phyloP scores from a whole-genome alignment of 2,888 invertebrate species.

The Stratiomys singularior region DNA sequence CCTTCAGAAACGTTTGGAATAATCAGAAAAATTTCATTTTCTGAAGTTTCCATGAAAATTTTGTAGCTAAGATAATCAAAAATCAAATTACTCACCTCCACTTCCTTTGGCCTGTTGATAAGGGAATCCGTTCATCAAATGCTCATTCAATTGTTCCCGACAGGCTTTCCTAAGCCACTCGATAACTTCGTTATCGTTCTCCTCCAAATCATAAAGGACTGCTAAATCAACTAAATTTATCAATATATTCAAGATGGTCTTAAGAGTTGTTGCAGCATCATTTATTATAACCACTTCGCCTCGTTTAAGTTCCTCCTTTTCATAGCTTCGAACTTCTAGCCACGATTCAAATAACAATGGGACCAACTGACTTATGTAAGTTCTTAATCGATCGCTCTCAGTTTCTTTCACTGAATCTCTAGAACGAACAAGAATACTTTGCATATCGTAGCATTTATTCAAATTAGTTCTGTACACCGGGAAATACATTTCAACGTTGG shows the following conservation, averaged over 20 bases:
- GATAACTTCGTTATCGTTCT: slow-evolving; percentile 64
- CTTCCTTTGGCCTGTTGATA: slow-evolving; percentile 57
- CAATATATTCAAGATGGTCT: slow-evolving; percentile 73
- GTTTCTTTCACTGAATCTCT: slow-evolving; percentile 59
- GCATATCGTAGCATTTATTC: slow-evolving; percentile 8
- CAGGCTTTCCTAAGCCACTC: slow-evolving; percentile 69
- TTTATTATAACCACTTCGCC: slow-evolving; percentile 65
- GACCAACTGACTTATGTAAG: slow-evolving; percentile 75
- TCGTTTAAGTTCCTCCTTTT: slow-evolving; percentile 58
- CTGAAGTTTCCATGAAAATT: no score
- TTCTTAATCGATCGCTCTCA: slow-evolving; percentile 65
- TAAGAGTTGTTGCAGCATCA: slow-evolving; percentile 74
- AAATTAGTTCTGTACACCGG: neutral
- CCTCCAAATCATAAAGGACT: slow-evolving; percentile 58
- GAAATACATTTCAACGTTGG: slow-evolving; percentile 15
- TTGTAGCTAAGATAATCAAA: no score
- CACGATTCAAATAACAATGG: slow-evolving; percentile 85
- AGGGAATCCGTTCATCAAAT: slow-evolving; percentile 67
- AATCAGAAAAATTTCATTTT: no score
- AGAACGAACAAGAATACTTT: slow-evolving; percentile 15
- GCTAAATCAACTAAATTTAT: slow-evolving; percentile 70
- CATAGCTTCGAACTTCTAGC: slow-evolving; percentile 78
- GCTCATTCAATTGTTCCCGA: slow-evolving; percentile 68
- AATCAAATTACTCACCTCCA: slow-evolving; percentile 7
- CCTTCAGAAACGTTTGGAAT: no score